phyloP scores from a whole-genome alignment of 2,797 vertebrate species.

The Clamator glandarius region DNA sequence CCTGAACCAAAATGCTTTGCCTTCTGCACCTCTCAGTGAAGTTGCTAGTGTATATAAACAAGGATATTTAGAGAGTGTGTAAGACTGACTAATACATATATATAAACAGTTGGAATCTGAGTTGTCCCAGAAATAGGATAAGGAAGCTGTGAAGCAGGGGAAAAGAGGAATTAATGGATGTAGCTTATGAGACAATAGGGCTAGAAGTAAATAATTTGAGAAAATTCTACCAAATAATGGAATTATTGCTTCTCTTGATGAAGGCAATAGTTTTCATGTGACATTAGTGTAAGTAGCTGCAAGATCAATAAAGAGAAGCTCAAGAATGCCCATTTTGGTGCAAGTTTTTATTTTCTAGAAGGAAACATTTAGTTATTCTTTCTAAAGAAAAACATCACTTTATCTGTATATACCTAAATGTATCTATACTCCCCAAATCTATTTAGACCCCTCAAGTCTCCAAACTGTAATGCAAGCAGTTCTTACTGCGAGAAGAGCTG shows the following conservation, averaged over 20 bases:
- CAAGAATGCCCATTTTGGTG: background rate
- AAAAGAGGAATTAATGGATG: background rate
- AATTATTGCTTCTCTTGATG: background rate
- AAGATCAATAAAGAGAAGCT: background rate
- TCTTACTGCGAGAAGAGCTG: background rate
- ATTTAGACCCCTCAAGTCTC: background rate
- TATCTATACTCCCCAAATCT: background rate
- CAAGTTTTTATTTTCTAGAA: background rate
- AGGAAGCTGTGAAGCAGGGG: background rate
- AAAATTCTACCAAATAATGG: conserved; percentile 5
- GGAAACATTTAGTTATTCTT: background rate
- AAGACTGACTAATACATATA: background rate
- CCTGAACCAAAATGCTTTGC: background rate
- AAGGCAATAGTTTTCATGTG: background rate
- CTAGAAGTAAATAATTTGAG: conserved; percentile 5
- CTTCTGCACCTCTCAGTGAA: background rate
- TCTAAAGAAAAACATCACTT: background rate
- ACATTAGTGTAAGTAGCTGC: background rate
- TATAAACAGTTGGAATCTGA: background rate
- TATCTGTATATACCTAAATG: background rate
- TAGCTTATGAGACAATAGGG: background rate
- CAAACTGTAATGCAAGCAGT: background rate
- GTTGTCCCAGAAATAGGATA: background rate
- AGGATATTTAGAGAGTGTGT: background rate
- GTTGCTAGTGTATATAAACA: background rate